Base-by-base conservation (phyloP, 1,140 invertebrate species). In the Battus philenor region DNA sequence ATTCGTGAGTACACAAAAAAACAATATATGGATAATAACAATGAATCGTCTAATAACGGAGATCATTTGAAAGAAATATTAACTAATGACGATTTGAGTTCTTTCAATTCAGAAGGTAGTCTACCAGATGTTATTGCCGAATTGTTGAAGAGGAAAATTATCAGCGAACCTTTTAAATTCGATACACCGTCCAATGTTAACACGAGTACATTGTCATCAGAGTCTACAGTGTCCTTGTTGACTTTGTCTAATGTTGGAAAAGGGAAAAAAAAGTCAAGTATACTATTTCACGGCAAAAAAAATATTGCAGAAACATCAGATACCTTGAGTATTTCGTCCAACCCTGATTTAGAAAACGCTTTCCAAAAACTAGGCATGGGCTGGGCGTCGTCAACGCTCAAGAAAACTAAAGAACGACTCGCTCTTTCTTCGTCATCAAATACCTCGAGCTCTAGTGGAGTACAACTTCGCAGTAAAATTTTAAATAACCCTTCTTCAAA, bases 311-410 rank as follows among this genome's bases (percentile, higher is more conserved):
- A 79, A 46, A 72, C 71, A 6, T 83, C 78, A n/a, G 85, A 86
- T 52, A 71, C 72, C 7, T 67, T 86, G 44, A 86, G 76, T 45
- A 59, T 77, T 31, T 83, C 79, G 5, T 83, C 81, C 17, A 82
- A 83, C 59, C 77, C 77, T 29, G 87, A 89, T 45, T 75, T 90
- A 34, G 89, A 91, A 63, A 87, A 87, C 44, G 89, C 88, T 29
- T 86, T 90, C 20, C 88, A 87, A 59, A 89, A 87, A 56, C 80
- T 90, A 12, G 90, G 88, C 6, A 88, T 90, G 67, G 88, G 86
- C 1, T 92, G 91, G 91, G 90, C 90, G 2, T 87, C 90, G 1
- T 87, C 89, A 1, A 91, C 90, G 1, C 71, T 92, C 17, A 90
- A 90, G 47, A 92, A 91, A 72, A 92, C 90, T 4, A 87, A 90